Evolutionary conservation across 2,888 invertebrate genomes (phyloP), one percentile per base, ranked within the genome.

Genomic region (Nephrocerus scutellatus): DNA sequence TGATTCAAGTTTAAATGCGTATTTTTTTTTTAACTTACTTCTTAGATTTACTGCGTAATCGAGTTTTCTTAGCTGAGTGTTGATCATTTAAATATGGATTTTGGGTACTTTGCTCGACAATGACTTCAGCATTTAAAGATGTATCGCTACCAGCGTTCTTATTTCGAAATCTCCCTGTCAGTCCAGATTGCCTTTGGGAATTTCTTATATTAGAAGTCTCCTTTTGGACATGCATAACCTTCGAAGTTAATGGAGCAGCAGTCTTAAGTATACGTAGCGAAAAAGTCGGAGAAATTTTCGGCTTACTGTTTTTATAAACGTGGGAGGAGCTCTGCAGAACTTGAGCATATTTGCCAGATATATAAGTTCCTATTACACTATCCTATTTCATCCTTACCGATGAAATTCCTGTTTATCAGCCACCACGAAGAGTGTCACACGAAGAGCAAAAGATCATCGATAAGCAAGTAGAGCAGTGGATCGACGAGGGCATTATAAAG

Each of bases 251-350:
- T 1, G 85, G 84, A 13, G 82, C 82, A 9, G 80, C 79, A 1
- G 86, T 86, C 70, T 85, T 84, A 34, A 84, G 60, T 43, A 85
- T 82, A 56, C 81, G 74, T 43, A 80, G 73, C 1, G 80, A 73
- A 29, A 75, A 76, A 19, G 79, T 76, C 0, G 84, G 79, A 32
- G 76, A 73, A 48, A 83, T 80, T 68, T 80, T 82, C 6, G 77
- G 76, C 31, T 62, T 59, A 22, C 58, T 56, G 37, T 57, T 57
- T 49, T 74, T 72, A 43, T 78, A 79, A 20, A 84, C 70, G 57
- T 80, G 80, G 1, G 87, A 86, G 25, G 84, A 84, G 56, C 86
- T 87, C 57, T 87, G 85, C 22, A 89, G 69, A 8, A 85, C 83
- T 68, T 89, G 88, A 8, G 88, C 88, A 63, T 89, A 89, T 68